These are phyloP conservation scores for Helicolenus hilgendorfi DNA, from an alignment of 2,797 vertebrate genomes.

Conservation along the genomic window DNA sequence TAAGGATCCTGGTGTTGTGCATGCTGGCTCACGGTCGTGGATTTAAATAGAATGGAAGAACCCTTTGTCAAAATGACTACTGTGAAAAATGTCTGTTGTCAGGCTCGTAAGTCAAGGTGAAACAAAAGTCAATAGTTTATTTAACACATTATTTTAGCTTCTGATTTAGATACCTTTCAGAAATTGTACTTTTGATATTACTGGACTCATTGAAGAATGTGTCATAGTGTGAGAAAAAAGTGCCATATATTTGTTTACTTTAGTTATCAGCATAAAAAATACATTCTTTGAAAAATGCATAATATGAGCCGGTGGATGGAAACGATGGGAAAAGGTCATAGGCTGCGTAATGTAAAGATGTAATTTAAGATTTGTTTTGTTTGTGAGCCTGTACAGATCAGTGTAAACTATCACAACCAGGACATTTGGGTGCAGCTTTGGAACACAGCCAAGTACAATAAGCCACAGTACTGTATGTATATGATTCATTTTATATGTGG, in stretches of 20 bases:
- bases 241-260: neutral
- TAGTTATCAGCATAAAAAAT: neutral
- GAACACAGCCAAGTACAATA: neutral
- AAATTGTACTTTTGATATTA: neutral
- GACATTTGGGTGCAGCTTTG: neutral
- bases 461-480: neutral
- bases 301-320: neutral
- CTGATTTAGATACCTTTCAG: neutral
- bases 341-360: neutral
- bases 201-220: neutral
- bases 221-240: neutral
- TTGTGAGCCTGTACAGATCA: neutral
- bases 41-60: too few relatives aligned
- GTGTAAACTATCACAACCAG: neutral
- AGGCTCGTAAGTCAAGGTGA: neutral
- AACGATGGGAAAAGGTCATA: neutral
- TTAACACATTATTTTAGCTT: neutral
- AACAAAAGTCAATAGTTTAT: neutral
- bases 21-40: too few relatives aligned
- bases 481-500: neutral
- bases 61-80: too few relatives aligned
- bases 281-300: neutral
- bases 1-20: too few relatives aligned
- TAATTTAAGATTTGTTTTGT: neutral
- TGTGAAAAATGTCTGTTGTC: neutral